Base-by-base conservation (phyloP, 2,888 invertebrate species). In the Phyto melanocephala region DNA sequence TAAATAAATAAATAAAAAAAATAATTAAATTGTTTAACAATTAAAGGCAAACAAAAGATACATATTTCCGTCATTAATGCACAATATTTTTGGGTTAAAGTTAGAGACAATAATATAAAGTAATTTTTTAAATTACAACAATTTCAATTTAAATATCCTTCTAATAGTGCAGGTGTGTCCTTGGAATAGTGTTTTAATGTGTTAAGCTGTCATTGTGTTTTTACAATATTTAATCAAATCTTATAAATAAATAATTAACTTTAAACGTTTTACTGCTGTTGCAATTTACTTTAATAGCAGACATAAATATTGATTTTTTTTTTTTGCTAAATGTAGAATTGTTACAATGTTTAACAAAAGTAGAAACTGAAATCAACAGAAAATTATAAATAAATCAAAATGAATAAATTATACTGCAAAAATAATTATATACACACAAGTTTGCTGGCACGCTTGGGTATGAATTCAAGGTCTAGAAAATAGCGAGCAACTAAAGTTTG, bases 391-490 rank as follows among this genome's bases (percentile, higher is more conserved):
- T 33, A 37, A 42, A 33, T 15, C 33, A 33, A 45, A 58, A 33
- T 13, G 8, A 28, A 28, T 45, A 37, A 62, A 33, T 52, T 35
- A 67, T 68, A 40, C 1, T 65, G 75, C 45, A 50, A 71, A 13
- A 60, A 58, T 60, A 71, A 60, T 50, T 22, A 40, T 24, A 45
- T 17, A 37, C n/a, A 52, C 20, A 40, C 17, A 13, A 24, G 52
- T 74, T 52, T 63, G 52, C 45, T 71, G 54, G 22, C 35, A 76
- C 58, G 70, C 65, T 81, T 65, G 50, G 45, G 37, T 76, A 60
- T 50, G 52, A 67, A 71, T 81, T 71, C 80, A 81, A 76, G 76
- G 76, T 76, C 76, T 60, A 37, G 42, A 40, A 76, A 62, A 62
- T 45, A 68, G 50, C 50, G 15, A 65, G 37, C 42, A 35, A 71